Conservation (phyloP, 2,888 invertebrate species). For the Andricus quercusramuli region DNA sequence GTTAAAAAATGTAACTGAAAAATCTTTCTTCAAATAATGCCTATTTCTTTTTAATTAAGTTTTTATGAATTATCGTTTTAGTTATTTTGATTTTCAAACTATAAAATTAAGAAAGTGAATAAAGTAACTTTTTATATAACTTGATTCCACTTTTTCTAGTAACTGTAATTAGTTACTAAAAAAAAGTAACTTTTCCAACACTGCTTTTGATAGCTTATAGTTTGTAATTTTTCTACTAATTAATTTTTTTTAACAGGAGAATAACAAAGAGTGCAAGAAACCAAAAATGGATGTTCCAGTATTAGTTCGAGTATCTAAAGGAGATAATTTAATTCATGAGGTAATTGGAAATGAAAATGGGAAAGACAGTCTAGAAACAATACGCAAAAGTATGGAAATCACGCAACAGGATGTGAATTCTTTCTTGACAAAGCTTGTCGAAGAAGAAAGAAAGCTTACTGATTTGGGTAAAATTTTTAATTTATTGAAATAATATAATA, state of each 20-base stretch:
- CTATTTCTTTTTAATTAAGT: too few relatives aligned
- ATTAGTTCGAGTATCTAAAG: not conserved
- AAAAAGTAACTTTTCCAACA: too few relatives aligned
- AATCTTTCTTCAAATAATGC: too few relatives aligned
- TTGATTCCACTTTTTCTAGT: too few relatives aligned
- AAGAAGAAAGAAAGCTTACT: slow-evolving; percentile 2
- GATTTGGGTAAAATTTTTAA: not conserved
- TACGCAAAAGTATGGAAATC: slow-evolving; percentile 13
- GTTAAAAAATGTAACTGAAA: too few relatives aligned
- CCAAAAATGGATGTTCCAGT: slow-evolving; percentile 23
- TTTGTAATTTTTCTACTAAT: not conserved
- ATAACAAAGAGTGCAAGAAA: not conserved
- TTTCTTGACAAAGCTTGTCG: slow-evolving; percentile 14
- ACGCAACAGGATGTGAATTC: slow-evolving; percentile 11
- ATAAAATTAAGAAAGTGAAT: too few relatives aligned
- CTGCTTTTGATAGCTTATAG: not conserved
- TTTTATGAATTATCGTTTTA: too few relatives aligned
- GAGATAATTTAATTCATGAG: slow-evolving; percentile 2
- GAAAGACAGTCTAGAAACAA: not conserved
- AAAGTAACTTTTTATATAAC: too few relatives aligned
- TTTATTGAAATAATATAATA: not conserved
- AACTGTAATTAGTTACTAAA: too few relatives aligned
- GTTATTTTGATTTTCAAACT: too few relatives aligned
- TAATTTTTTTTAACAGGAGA: not conserved
- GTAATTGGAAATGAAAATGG: slow-evolving; percentile 9